Evolutionary conservation across 1,140 invertebrate species (phyloP), one percentile per base, ranked within the genome.

Genomic region (Panagrolaimus sp.): DNA sequence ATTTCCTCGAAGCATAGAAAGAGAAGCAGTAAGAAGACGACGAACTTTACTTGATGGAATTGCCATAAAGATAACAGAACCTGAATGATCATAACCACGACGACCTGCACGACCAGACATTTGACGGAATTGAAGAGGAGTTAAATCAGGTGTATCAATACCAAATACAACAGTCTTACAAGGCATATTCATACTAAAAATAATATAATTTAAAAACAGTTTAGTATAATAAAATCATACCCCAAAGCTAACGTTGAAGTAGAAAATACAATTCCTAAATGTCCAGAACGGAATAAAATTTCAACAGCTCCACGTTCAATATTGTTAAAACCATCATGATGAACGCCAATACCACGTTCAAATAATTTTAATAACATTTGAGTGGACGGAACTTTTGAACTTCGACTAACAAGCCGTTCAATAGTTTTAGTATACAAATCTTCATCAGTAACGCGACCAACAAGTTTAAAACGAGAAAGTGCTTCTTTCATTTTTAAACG

Each of bases 151-250:
- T 51, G 79, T 81, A 44, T 82, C 80, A 25, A 82, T 82, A 31
- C 80, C 80, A 66, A 82, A 82, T 31, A 82, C 68, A 23, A 82
- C 80, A 14, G 80, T 82, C 69, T 82, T 82, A 69, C 80, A 82
- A 9, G 80, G 80, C 81, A 82, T 82, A 74, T 82, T 82, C 71
- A 82, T 80, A 74, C 78, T 80, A 42, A 20, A n/a, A n/a, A 20
- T 20, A 14, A 53, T 66, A 27, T 16, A 53, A 4, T 3, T 13
- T 14, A 66, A 4, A 44, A n/a, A n/a, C n/a, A 14, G 38, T 72
- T 27, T n/a, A 73, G 1, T 16, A 67, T 9, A 13, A 46, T 11
- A 68, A 68, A 69, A 13, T 16, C 65, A 7, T 51, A 77, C 72
- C 78, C 78, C 9, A 80, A 65, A 66, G 80, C 81, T 14, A 82